phyloP scores from a whole-genome alignment of 2,888 invertebrate species.

The Abrostola tripartita region DNA sequence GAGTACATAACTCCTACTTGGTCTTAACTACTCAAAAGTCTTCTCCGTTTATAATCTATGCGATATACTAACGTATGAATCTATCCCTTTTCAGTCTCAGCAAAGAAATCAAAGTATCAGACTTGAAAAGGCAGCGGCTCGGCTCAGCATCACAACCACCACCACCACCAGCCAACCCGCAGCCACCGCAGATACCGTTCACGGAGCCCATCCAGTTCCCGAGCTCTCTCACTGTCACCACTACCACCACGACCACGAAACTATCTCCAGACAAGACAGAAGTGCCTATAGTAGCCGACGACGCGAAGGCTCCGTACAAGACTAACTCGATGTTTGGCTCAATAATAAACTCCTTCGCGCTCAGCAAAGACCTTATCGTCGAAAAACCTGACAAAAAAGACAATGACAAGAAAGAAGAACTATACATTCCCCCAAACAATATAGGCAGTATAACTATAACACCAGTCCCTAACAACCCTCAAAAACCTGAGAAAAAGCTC shows the following conservation, averaged over 20 bases:
- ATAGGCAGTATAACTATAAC: constrained; percentile 85
- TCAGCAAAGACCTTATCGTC: constrained; percentile 73
- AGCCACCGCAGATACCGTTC: constrained; percentile 47
- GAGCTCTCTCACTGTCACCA: constrained; percentile 82
- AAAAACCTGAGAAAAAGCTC: constrained; percentile 66
- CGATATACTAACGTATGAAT: too few relatives aligned
- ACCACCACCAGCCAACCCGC: constrained; percentile 3
- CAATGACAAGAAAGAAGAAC: constrained; percentile 71
- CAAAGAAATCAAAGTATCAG: constrained; percentile 78
- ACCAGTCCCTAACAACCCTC: constrained; percentile 68
- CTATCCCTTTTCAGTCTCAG: constrained; percentile 74
- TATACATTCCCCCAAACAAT: constrained; percentile 78
- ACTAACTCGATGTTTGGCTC: constrained; percentile 63
- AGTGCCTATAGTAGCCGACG: constrained; percentile 32
- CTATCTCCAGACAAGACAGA: constrained; percentile 55
- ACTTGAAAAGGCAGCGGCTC: constrained; percentile 74
- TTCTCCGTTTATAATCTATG: too few relatives aligned
- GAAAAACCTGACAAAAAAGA: constrained; percentile 74
- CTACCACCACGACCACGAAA: constrained; percentile 62
- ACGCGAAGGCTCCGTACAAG: constrained; percentile 58
- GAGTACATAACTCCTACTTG: too few relatives aligned
- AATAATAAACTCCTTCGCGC: constrained; percentile 68
- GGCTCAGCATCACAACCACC: constrained; percentile 65
- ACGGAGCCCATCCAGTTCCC: constrained; percentile 81
- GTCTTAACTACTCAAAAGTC: not conserved